Base-by-base conservation (phyloP, 2,888 invertebrate species). In the Taenaris catops region DNA sequence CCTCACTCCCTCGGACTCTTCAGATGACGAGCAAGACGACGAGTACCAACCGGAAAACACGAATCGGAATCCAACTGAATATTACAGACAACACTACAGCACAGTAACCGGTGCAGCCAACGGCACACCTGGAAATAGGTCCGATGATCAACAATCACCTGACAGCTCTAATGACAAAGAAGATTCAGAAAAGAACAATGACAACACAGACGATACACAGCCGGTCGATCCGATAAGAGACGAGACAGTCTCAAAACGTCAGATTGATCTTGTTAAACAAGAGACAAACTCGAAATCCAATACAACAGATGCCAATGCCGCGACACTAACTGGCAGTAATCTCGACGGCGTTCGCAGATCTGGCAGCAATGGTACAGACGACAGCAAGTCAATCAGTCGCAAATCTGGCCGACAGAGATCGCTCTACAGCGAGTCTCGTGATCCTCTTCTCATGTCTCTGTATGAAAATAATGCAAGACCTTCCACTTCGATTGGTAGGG, bases 1-100 rank as follows among this genome's bases (percentile, higher is more conserved):
- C 14, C 45, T 62, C 4, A 65, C 19, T 25, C 43, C 48, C 4
- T 51, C 60, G n/a, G 53, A 53, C 12, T 40, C 53, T n/a, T 27
- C 28, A 3, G 36, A 49, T 2, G 63, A 57, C n/a, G 54, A 54
- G 1, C 57, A 53, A 6, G 51, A 47, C 4, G 46, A 46, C 2
- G 38, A 23, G 23, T 41, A 38, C 8, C 7, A 27, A 6, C n/a
- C 16, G 1, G 18, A 8, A n/a, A 12, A 18, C 8, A n/a, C n/a
- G n/a, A n/a, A n/a, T n/a, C n/a, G n/a, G n/a, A n/a, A n/a, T n/a
- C n/a, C n/a, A n/a, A n/a, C n/a, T n/a, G n/a, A n/a, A n/a, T n/a
- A n/a, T n/a, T n/a, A n/a, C n/a, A n/a, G n/a, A n/a, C n/a, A n/a
- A 19, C 7, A 23, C 8, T 12, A 37, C 44, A 5, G 51, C 45